Percentiles rank a stretch among this genome's conserved stretches.
Conservation (phyloP, 2,888 invertebrate species). For the Penaeus monodon region DNA sequence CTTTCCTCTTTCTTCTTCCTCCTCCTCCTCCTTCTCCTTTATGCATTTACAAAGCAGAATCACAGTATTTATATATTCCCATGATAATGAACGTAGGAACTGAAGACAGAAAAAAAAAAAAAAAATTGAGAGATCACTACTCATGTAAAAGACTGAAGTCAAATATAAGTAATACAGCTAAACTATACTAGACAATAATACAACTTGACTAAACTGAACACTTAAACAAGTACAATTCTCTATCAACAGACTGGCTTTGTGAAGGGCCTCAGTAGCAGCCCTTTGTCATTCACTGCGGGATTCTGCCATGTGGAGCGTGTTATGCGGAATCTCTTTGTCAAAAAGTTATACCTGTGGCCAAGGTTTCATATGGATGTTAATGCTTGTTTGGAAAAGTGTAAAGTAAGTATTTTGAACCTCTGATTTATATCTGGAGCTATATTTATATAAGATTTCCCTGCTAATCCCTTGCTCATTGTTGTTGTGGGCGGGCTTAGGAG, state of each 20-base stretch:
- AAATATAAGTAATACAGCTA: too few species aligned
- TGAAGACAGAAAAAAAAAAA: too few species aligned
- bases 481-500: too few species aligned
- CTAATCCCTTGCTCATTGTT: too few species aligned
- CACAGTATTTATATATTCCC: not conserved
- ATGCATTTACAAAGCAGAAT: not conserved
- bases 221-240: not conserved
- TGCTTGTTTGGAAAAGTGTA: constrained; percentile 74
- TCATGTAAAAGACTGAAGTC: too few species aligned
- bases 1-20: not conserved
- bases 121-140: too few species aligned
- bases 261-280: constrained; percentile 92
- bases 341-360: constrained; percentile 92
- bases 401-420: constrained; percentile 70
- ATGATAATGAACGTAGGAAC: too few species aligned
- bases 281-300: constrained; percentile 89
- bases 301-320: constrained; percentile 92
- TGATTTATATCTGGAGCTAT: too few species aligned
- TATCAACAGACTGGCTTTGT: constrained; percentile 84
- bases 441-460: not conserved
- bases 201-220: too few species aligned
- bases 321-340: constrained; percentile 93
- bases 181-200: too few species aligned
- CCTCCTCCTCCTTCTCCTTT: not conserved
- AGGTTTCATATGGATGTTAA: constrained; percentile 81